These are phyloP conservation scores for Himalopsyche anomala DNA, from an alignment of 2,888 invertebrate species.

Conservation along the genomic window DNA sequence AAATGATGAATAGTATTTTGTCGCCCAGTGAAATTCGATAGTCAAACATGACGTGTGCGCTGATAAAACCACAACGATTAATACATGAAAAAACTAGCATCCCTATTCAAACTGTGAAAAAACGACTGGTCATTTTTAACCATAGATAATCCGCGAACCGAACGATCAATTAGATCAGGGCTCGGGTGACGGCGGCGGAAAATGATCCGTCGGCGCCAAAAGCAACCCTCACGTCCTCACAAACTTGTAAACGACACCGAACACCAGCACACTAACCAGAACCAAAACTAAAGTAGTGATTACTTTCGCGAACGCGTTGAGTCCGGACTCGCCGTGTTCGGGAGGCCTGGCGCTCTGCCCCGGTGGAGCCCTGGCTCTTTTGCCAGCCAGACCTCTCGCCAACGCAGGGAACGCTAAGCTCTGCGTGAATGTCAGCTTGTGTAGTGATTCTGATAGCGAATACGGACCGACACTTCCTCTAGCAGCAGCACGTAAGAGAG, in stretches of 20 bases:
- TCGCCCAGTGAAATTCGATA: no score
- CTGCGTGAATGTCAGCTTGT: constrained; percentile 85
- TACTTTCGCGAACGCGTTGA: constrained; percentile 84
- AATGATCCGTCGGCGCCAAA: constrained; percentile 77
- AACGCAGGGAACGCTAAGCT: constrained; percentile 84
- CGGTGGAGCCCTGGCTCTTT: constrained; percentile 76
- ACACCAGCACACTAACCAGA: constrained; percentile 83
- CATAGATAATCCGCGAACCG: not conserved
- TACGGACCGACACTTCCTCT: constrained; percentile 85
- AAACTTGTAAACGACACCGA: constrained; percentile 85
- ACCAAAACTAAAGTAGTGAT: constrained; percentile 83
- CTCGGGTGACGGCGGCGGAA: constrained; percentile 58
- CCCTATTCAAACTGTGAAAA: not conserved
- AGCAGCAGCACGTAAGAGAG: constrained; percentile 81
- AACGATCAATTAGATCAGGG: not conserved
- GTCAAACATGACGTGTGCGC: no score
- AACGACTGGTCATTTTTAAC: constrained; percentile 11
- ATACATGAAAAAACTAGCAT: not conserved
- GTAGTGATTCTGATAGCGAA: constrained; percentile 82
- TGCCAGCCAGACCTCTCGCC: constrained; percentile 82
- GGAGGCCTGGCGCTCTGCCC: constrained; percentile 74
- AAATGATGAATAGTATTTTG: no score
- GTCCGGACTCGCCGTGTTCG: constrained; percentile 80
- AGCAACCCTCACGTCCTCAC: constrained; percentile 87
- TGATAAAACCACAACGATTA: not conserved